Evolutionary conservation across 2,888 invertebrate genomes (phyloP), one percentile per base, ranked within the genome.

Genomic region (Lydus trimaculatus): DNA sequence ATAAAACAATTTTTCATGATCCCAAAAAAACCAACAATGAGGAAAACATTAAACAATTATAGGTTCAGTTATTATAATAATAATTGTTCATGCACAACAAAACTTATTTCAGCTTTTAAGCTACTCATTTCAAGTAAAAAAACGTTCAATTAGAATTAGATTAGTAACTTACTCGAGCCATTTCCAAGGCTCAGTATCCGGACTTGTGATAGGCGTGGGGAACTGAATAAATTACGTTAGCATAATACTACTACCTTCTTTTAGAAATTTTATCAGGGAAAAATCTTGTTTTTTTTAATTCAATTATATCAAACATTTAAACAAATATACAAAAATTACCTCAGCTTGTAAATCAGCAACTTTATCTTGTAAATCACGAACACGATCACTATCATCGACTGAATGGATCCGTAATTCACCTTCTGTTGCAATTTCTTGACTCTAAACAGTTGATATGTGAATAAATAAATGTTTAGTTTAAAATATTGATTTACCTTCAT

Each of bases 361-460:
- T 85, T 94, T 94, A 85, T 97, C 96, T 85, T 97, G 96, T 72
- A 98, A 87, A 78, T 97, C 96, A 69, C 95, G 91, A 31, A 95
- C 94, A 79, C 93, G 90, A 75, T 96, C 96, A 63, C 92, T 93
- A 80, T 95, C 95, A 71, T 94, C 94, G 78, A 93, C 89, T 9
- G 87, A 87, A 84, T 94, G 94, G 77, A 93, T 94, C 71, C 95
- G 90, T 64, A 98, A 88, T 85, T 97, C 96, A 4, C 96, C 96
- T 84, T 96, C 96, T 0, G 97, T 94, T 31, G 95, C 90, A 89
- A 98, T 93, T 86, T 98, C 97, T 84, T 97, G 96, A 84, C 96
- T 97, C 97, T 98, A 84, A 39, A 86, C 85, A 66, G 68, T 67
- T 72, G 61, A 66, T 6, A 63, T 13, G 23, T 28, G 4, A 28